These are phyloP conservation scores for Agonopterix subpropinquella DNA, from an alignment of 2,888 invertebrate genomes.

Conservation along the genomic window DNA sequence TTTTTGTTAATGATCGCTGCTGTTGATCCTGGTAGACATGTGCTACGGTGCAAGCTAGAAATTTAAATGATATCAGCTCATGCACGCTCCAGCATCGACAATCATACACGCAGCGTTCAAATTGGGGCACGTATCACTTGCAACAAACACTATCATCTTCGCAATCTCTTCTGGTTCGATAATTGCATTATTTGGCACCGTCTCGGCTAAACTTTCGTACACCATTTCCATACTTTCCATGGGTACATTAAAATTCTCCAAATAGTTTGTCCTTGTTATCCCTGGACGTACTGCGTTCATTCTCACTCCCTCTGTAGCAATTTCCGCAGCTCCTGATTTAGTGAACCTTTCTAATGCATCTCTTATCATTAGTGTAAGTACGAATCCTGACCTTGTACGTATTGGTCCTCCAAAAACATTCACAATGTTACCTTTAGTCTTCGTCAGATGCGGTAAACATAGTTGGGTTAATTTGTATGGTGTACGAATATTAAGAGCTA, in stretches of 20 bases:
- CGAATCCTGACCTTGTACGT: conserved; percentile 30
- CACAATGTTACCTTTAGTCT: conserved; percentile 87
- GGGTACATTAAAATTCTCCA: conserved; percentile 37
- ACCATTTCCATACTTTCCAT: conserved; percentile 14
- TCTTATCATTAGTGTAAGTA: conserved; percentile 8
- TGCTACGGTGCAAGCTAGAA: too few relatives aligned
- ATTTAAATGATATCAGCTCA: conserved; percentile 13
- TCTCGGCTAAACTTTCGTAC: conserved; percentile 30
- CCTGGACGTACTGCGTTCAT: conserved; percentile 55
- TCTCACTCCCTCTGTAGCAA: conserved; percentile 42
- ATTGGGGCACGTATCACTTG: conserved; percentile 39
- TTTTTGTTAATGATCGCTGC: too few relatives aligned
- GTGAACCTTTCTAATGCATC: conserved; percentile 48
- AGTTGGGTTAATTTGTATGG: conserved; percentile 84
- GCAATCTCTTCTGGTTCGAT: conserved; percentile 50
- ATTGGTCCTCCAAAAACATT: conserved; percentile 88
- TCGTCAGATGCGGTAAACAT: conserved; percentile 85
- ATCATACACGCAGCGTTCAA: conserved; percentile 37
- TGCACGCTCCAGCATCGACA: conserved; percentile 37
- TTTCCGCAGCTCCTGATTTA: conserved; percentile 38
- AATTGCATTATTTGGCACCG: conserved; percentile 36
- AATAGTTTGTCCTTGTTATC: conserved; percentile 41
- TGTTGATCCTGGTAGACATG: too few relatives aligned
- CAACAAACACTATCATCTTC: conserved; percentile 40
- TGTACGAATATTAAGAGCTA: conserved; percentile 87